Evolutionary conservation across 2,797 vertebrate species (phyloP).

Genomic region (Glyptemys insculpta): DNA sequence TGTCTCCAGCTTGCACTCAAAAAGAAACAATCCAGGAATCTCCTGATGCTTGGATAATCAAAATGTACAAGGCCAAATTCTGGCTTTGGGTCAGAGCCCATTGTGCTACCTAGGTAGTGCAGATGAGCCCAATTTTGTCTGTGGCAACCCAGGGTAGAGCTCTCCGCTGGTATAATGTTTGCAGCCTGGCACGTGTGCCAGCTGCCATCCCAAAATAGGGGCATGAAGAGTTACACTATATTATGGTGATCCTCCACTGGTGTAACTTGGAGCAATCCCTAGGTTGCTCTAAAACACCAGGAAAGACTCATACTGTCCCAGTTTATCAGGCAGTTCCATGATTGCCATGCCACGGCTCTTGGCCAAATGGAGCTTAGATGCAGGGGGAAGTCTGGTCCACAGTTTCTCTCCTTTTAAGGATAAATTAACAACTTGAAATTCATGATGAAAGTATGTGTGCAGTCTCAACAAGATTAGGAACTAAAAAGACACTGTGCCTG

Average conservation of each 20-base stretch:
- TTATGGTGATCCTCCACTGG: neutral
- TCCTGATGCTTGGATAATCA: neutral
- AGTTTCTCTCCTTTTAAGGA: neutral
- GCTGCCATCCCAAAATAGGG: neutral
- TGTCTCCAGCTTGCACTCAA: neutral
- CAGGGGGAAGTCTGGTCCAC: neutral
- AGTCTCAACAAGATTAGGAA: neutral
- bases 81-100: neutral
- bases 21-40: neutral
- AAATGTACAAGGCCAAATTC: neutral
- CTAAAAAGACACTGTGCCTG: neutral
- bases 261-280: neutral
- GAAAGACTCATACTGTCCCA: neutral
- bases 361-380: neutral
- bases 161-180: neutral
- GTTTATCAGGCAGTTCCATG: neutral
- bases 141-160: neutral
- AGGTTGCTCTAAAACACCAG: neutral
- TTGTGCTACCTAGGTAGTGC: rapidly evolving
- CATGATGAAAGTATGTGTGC: neutral
- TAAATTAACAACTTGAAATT: neutral
- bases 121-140: neutral
- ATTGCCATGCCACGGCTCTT: neutral
- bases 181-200: neutral
- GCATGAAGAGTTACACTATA: neutral